Evolutionary conservation across 2,113 vertebrate species (phyloP), one percentile per base, ranked within the genome.

Genomic region (Heterotis niloticus): DNA sequence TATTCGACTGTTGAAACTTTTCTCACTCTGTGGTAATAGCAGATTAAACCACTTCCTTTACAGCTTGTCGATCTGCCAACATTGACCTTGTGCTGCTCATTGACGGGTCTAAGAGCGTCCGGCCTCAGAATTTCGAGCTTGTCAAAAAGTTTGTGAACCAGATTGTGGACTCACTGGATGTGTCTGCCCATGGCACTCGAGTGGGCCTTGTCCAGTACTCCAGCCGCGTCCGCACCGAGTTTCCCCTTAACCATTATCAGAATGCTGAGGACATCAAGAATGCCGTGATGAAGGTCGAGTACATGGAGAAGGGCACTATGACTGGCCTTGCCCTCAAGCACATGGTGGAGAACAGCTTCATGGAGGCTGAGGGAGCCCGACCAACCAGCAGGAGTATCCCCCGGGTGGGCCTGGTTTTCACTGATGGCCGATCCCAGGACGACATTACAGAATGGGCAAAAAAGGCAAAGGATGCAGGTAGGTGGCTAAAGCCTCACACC

Each of bases 281-380:
- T 75, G 98, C 98, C 0, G 98, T 99, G 44, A 92, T 93, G 92
- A 94, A 94, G 1, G 90, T 99, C 65, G 91, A 96, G 12, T 99
- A 98, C 90, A 98, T 99, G 96, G 97, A 98, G 88, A 98, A 97
- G n/a, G 98, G 98, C 0, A 99, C 97, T 24, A 98, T 99, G 96
- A 99, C 97, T 0, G 98, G 97, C 2, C 89, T 98, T 83, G 95
- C 98, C 0, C 92, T 99, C 71, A 96, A 95, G 54, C 96, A 99
- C 89, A 95, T 99, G 97, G 88, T 98, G 87, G 95, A 98, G 85
- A 95, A 96, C 88, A 98, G 96, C 83, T 99, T 99, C 91, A 94
- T 95, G 0, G 95, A 97, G 90, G 85, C 91, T 0, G 95, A 96
- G 84, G 89, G 96, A 12, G 87, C 94, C 81, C 91, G 96, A 64